Base-by-base conservation (phyloP, 2,888 invertebrate species). In the Rhagonycha fulva region DNA sequence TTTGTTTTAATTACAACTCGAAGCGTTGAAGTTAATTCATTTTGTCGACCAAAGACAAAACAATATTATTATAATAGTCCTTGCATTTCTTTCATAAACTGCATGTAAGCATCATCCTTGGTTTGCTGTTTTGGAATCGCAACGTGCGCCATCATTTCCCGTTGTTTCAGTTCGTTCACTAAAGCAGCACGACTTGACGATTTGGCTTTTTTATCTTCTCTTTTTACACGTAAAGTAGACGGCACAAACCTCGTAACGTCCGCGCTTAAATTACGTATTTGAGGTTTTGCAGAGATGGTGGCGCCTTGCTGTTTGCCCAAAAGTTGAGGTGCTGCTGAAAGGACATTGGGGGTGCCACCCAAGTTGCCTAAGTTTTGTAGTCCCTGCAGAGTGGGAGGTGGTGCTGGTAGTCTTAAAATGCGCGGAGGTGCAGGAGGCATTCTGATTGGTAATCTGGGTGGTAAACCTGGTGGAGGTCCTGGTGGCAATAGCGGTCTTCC, bases 51-150 rank as follows among this genome's bases (percentile, higher is more conserved):
- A 47, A 47, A 7, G 9, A n/a, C n/a, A n/a, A 47, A n/a, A 7
- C n/a, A n/a, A 2, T 7, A n/a, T n/a, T 66, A 70, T 82, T 92
- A 98, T 86, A 99, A 90, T 28, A 99, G 89, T 70, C 95, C 97
- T 86, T 98, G 95, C 97, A 99, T 98, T 89, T 99, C 99, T 87
- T 94, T 94, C 98, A 99, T 98, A 87, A 99, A 99, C 87, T 97
- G 96, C 90, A 97, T 95, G 85, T 99, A 99, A 11, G 98, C 99
- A 86, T 99, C 99, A 86, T 99, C 99, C 87, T 98, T 99, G 75
- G 95, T 97, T 14, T 88, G 81, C 72, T 85, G 83, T 62, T 84
- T 85, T 26, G 86, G 84, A 30, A 74, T 69, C 9, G 80, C 76
- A 23, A 80, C 79, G 77, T 87, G 86, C 74, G 85, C 81, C 74